Evolutionary conservation across 2,888 invertebrate genomes (phyloP).

Genomic region (Drosophila paranaensis): DNA sequence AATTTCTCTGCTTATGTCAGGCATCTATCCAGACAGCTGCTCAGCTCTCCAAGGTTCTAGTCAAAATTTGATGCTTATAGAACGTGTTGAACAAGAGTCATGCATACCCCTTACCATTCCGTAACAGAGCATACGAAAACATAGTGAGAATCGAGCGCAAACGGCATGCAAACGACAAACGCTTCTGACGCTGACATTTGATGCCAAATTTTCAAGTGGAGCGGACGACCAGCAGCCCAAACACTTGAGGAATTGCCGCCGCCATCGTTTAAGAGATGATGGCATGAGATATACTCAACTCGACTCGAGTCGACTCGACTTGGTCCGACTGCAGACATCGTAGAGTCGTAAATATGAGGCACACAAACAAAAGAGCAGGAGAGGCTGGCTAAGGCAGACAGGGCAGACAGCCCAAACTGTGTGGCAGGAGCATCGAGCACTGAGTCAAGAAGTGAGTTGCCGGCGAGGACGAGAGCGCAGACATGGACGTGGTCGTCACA

Average conservation of each 20-base stretch:
- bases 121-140: slow-evolving; percentile 29
- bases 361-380: slow-evolving; percentile 65
- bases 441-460: slow-evolving; percentile 41
- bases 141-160: slow-evolving; percentile 76
- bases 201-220: slow-evolving; percentile 81
- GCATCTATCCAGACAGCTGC: not conserved
- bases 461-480: slow-evolving; percentile 32
- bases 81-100: not conserved
- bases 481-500: slow-evolving; percentile 57
- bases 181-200: slow-evolving; percentile 76
- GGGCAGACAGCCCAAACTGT: slow-evolving; percentile 33
- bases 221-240: slow-evolving; percentile 61
- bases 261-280: slow-evolving; percentile 77
- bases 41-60: no score
- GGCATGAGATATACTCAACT: slow-evolving; percentile 75
- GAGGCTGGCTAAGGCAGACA: slow-evolving; percentile 12
- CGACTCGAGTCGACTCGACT: slow-evolving; percentile 37
- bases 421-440: slow-evolving; percentile 29
- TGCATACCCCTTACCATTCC: not conserved
- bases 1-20: not conserved
- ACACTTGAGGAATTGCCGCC: slow-evolving; percentile 81
- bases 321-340: slow-evolving; percentile 30
- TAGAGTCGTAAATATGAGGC: slow-evolving; percentile 77
- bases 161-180: slow-evolving; percentile 75
- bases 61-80: not conserved